Conservation (phyloP, 2,113 vertebrate genomes). For the Elaphurus davidianus region DNA sequence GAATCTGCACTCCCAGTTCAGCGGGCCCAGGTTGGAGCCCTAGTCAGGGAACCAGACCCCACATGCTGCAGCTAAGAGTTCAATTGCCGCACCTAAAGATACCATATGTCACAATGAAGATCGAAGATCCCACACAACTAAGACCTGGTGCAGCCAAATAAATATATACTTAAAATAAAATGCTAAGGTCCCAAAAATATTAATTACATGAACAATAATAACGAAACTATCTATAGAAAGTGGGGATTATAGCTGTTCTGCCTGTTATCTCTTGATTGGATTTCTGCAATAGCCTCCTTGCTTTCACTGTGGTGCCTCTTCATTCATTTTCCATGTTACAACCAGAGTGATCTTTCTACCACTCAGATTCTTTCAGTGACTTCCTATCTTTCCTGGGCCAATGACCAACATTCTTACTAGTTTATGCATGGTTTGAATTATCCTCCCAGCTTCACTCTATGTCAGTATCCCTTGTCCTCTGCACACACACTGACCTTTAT, state of each 20-base stretch:
- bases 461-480: neutral
- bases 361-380: neutral
- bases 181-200: neutral
- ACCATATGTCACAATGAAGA: neutral
- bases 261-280: neutral
- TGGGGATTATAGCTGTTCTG: neutral
- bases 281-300: neutral
- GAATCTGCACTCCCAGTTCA: fast-evolving
- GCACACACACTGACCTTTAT: neutral
- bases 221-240: neutral
- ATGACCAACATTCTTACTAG: neutral
- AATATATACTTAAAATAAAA: neutral
- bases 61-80: neutral
- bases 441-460: neutral
- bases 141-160: neutral
- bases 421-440: neutral
- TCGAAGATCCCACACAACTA: neutral
- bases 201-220: neutral
- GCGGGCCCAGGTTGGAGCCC: fast-evolving
- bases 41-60: neutral
- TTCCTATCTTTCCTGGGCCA: neutral
- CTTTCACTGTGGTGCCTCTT: neutral
- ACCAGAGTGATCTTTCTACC: neutral
- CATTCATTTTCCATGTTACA: neutral
- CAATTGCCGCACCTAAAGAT: fast-evolving